Base-by-base conservation (phyloP, 2,113 vertebrate genomes). In the Neolamprologus falcicula region DNA sequence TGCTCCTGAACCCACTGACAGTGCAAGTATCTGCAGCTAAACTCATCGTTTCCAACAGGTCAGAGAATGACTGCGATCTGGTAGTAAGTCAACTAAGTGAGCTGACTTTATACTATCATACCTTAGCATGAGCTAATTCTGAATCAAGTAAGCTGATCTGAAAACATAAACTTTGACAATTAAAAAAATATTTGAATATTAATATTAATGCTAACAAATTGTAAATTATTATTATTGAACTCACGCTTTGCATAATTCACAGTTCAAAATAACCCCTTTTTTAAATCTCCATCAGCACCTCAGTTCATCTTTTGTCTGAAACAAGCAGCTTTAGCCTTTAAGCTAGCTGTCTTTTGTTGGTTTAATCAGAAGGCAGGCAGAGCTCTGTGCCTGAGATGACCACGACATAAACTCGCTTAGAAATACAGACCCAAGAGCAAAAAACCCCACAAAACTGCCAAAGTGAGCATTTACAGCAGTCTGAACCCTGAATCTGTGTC, bases 331-430 rank as follows among this genome's bases (percentile, higher is more conserved):
- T 66, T 7, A 37, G 61, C 31, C 10, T 66, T 66, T 66, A 37
- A 66, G 33, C 17, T 37, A 37, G 10, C 19, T 66, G 33, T 66
- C 10, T 66, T 66, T 66, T 37, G 61, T n/a, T 13, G 61, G 61
- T 66, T 66, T 66, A 66, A 35, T 66, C 31, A 35, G 61, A n/a
- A 66, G 31, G 61, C 61, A 66, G 61, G 59, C 59, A n/a, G 31
- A 66, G 17, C 61, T 66, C 61, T 35, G 17, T 66, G 31, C 6
- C 61, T 12, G 61, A 66, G 31, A 66, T 12, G 9, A 35, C 61
- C 9, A n/a, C 0, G 17, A 37, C 17, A 66, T 0, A n/a, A 63
- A 63, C 31, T 63, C 4, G 0, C 61, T 0, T 66, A 35, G 31
- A 66, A 66, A 66, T 13, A 66, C 10, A 35, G 6, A 63, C 17